phyloP scores from a whole-genome alignment of 2,797 vertebrate genomes.

The Phalloptychus januarius region DNA sequence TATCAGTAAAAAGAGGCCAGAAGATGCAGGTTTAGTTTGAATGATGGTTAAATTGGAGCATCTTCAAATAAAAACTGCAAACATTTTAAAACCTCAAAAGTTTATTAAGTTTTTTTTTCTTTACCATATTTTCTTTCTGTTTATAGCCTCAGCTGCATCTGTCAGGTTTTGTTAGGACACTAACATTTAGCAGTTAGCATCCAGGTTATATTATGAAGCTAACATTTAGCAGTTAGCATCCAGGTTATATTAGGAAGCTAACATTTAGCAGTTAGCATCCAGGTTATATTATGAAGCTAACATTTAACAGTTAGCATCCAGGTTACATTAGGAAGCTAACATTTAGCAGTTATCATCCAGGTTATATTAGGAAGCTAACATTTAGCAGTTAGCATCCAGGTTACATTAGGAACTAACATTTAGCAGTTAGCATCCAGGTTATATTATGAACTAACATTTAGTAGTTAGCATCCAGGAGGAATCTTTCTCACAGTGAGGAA shows the following conservation, averaged over 20 bases:
- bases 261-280: too few species aligned
- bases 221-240: neutral
- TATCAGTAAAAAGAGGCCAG: neutral
- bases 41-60: neutral
- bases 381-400: neutral
- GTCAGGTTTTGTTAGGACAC: neutral
- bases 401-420: too few species aligned
- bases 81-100: neutral
- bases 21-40: neutral
- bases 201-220: neutral
- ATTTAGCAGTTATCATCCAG: too few species aligned
- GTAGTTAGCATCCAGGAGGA: neutral
- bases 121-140: neutral
- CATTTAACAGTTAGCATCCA: neutral
- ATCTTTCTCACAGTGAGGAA: neutral
- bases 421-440: too few species aligned
- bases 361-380: neutral
- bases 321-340: neutral
- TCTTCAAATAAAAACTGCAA: neutral
- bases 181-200: neutral
- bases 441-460: neutral
- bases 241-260: too few species aligned
- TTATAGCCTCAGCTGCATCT: conserved; percentile 1
- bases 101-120: neutral
- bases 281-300: too few species aligned